Evolutionary conservation across 2,113 vertebrate species (phyloP), one percentile per base, ranked within the genome.

Genomic region (Nothoprocta pentlandii): DNA sequence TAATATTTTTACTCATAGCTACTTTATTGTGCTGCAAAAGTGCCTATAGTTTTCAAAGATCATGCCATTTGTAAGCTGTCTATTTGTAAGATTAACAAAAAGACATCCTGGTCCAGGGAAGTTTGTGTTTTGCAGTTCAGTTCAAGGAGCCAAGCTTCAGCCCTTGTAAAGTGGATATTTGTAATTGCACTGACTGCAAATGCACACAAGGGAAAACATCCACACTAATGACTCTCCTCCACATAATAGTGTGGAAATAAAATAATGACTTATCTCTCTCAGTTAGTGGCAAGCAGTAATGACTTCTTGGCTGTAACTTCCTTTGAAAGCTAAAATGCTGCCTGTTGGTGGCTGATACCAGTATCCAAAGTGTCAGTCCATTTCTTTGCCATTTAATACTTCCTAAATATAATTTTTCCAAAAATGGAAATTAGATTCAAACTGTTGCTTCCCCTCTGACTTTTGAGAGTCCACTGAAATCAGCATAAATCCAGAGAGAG

Each of bases 1-100:
- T 85, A 83, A 90, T 61, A 90, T 41, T 89, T 84, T 87, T 62
- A 68, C 85, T 87, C 66, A 58, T 59, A 89, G 58, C 14, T 34
- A 67, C 58, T 75, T 78, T 44, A 64, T 74, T 90, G 62, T 90
- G 47, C 80, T 0, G 0, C 71, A 80, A 53, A 58, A 92, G 34
- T 41, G 62, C 26, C 36, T 64, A 16, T 41, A 26, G 28, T 23
- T 26, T 41, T 64, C 62, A 64, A 41, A 41, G 26, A 41, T 64
- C 14, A 25, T 41, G 39, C 34, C 41, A 94, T 93, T 93, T 36
- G 58, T 68, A 58, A 46, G 28, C 74, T 79, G 42, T 79, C 49
- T 79, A 69, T 89, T 39, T 39, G 41, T 73, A 34, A 25, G 62
- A 95, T n/a, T 42, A 41, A n/a, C 64, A 22, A 53, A 85, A 21